Conservation (phyloP, 2,888 invertebrate genomes). For the Busseola fusca region DNA sequence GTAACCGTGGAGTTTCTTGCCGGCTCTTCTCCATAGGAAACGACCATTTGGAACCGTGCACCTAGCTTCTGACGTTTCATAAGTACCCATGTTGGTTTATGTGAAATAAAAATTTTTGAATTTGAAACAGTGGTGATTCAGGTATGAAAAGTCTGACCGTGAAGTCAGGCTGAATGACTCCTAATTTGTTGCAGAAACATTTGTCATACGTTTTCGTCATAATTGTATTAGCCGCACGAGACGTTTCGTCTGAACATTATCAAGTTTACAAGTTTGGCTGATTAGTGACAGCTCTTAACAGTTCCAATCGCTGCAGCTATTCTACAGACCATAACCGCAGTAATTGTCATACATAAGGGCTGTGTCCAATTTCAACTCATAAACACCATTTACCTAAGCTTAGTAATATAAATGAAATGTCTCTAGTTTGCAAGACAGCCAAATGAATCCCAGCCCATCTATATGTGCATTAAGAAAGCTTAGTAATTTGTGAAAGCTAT, state of each 20-base stretch:
- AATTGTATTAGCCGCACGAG: not conserved
- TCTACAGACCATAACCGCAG: not conserved
- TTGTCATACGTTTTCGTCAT: conserved; percentile 10
- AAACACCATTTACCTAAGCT: too few relatives aligned
- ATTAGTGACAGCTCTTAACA: not conserved
- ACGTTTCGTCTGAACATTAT: conserved; percentile 12
- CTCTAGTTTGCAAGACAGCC: too few relatives aligned
- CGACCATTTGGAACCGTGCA: too few relatives aligned
- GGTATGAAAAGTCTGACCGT: not conserved
- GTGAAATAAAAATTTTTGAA: too few relatives aligned
- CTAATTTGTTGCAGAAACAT: conserved; percentile 1
- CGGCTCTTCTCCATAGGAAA: too few relatives aligned
- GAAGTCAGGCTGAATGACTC: conserved; percentile 1
- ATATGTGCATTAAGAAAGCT: too few relatives aligned
- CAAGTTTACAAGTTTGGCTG: conserved; percentile 3
- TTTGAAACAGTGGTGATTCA: conserved; percentile 8
- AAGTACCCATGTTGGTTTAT: too few relatives aligned
- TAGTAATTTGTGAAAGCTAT: too few relatives aligned
- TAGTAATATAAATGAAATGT: too few relatives aligned
- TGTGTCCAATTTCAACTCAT: not conserved
- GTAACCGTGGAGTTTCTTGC: too few relatives aligned
- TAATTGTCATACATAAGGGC: not conserved
- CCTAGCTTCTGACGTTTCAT: too few relatives aligned
- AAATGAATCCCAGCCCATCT: too few relatives aligned
- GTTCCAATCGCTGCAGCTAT: not conserved